Conservation (phyloP, 2,888 invertebrate genomes). For the Sesia apiformis region DNA sequence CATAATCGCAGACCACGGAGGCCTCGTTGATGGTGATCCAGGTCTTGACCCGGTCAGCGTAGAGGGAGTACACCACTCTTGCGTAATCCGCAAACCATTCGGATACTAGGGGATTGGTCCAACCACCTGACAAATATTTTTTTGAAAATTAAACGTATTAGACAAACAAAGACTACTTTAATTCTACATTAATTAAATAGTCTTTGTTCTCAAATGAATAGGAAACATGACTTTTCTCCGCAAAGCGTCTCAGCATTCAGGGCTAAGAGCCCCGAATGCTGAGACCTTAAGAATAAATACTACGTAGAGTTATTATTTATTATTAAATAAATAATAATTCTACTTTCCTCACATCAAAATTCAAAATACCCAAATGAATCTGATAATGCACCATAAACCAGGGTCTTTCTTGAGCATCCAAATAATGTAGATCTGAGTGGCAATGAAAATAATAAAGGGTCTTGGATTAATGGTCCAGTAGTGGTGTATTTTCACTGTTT, state of each 20-base stretch:
- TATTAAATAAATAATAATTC: too few relatives aligned
- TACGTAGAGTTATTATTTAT: too few relatives aligned
- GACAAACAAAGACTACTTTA: conserved; percentile 68
- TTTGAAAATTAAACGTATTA: conserved; percentile 3
- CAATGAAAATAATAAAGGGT: too few relatives aligned
- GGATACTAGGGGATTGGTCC: conserved; percentile 76
- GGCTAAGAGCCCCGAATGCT: too few relatives aligned
- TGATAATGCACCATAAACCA: too few relatives aligned
- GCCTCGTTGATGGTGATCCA: conserved; percentile 87
- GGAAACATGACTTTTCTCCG: conserved; percentile 78
- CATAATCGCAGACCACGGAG: conserved; percentile 38
- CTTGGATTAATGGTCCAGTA: too few relatives aligned
- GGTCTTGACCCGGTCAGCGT: conserved; percentile 74
- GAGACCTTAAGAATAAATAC: too few relatives aligned
- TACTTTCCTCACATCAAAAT: too few relatives aligned
- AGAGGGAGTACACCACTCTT: conserved; percentile 65
- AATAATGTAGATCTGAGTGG: too few relatives aligned
- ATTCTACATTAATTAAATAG: conserved; percentile 61
- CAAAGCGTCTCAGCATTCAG: conserved; percentile 45
- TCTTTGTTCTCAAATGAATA: conserved; percentile 76
- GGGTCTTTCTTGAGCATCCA: too few relatives aligned
- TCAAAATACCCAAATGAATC: too few relatives aligned
- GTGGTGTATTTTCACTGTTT: too few relatives aligned
- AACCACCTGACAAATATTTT: conserved; percentile 64
- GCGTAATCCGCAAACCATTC: conserved; percentile 79